These are phyloP conservation scores for Drosophila equinoxialis DNA, from an alignment of 1,140 invertebrate species.

Conservation along the genomic window DNA sequence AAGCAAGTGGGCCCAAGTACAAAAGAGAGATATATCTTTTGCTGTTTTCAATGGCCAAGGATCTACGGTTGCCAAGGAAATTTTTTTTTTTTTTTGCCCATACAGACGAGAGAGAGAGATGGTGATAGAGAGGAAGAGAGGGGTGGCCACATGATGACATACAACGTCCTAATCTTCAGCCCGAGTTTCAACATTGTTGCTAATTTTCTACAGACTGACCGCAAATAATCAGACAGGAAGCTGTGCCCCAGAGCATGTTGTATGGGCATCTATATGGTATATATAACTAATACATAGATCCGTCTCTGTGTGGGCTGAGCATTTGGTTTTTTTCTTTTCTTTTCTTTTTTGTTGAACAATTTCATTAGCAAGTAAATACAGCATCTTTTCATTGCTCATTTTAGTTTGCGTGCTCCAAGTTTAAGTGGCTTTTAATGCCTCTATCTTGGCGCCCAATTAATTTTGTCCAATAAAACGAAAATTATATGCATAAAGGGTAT, in stretches of 20 bases:
- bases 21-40: conserved; percentile 44
- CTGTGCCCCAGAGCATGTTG: conserved; percentile 27
- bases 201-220: conserved; percentile 65
- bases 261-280: background rate
- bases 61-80: conserved; percentile 65
- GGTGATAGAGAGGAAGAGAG: conserved; percentile 16
- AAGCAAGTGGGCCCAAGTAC: conserved; percentile 3
- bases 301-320: conserved; percentile 33
- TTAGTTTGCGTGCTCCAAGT: conserved; percentile 51
- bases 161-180: conserved; percentile 49
- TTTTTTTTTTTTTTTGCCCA: conserved; percentile 20
- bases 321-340: conserved; percentile 17
- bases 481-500: conserved; percentile 74
- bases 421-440: conserved; percentile 78
- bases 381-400: conserved; percentile 7
- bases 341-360: conserved; percentile 51
- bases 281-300: conserved; percentile 1
- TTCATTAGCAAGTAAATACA: conserved; percentile 61
- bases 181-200: conserved; percentile 65
- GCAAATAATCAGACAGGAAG: conserved; percentile 78
- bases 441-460: conserved; percentile 81
- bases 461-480: conserved; percentile 77
- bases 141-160: conserved; percentile 47
- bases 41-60: conserved; percentile 57
- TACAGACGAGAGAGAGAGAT: conserved; percentile 18